Evolutionary conservation across 1,140 invertebrate species (phyloP), one percentile per base, ranked within the genome.

Genomic region (Coelopa frigida): DNA sequence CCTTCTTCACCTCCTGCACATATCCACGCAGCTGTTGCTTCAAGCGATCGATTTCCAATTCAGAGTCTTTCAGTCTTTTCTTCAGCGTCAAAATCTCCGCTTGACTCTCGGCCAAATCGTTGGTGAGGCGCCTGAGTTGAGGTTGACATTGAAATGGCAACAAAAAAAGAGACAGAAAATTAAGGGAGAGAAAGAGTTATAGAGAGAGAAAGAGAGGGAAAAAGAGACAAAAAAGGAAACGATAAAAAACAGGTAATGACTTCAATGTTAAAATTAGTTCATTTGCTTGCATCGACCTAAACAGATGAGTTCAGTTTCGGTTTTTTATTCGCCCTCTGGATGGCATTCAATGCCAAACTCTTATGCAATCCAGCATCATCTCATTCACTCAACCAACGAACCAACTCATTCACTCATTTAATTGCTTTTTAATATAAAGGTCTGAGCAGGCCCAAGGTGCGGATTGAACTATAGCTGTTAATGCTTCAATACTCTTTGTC

Each of bases 11-110:
- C 66, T 83, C 78, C 47, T 73, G 73, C 0, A 82, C 78, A 51
- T 83, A 83, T 48, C 78, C 77, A 51, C 80, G 78, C 38, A 83
- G 56, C 58, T 83, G 79, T 39, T 72, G 66, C 56, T 81, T 82
- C 37, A 83, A 62, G 49, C 78, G 75, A 33, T 73, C 73, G 3
- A 79, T 74, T 66, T 83, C 77, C 36, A 71, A 64, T 17, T 73
- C 72, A 4, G 74, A 69, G 0, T 72, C 56, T 45, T 79, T 76
- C 5, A 82, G 61, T 49, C 79, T 77, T 24, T 70, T 70, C 11
- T 74, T 71, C 26, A 75, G 48, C 2, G 64, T 71, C 21, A 72
- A 64, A 12, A 69, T 54, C 44, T 81, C 77, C 47, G 73, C 61
- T 45, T 58, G 55, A 32, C 35, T 50, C 29, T 68, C 60, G 49